Conservation (phyloP, 1,140 invertebrate species). For the Streblospio benedicti region DNA sequence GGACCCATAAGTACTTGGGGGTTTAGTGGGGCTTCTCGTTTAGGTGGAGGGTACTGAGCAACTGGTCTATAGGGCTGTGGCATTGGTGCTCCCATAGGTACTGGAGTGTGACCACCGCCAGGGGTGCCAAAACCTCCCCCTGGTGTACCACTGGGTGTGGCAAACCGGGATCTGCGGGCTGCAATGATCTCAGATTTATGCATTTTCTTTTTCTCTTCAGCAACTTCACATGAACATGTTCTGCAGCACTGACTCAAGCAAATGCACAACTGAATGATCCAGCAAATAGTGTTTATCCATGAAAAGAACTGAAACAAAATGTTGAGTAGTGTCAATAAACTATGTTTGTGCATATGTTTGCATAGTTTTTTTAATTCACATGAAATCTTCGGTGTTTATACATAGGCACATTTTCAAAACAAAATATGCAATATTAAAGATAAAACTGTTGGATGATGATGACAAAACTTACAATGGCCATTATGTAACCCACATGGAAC, state of each 20-base stretch:
- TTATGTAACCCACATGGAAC: slow-evolving; percentile 8
- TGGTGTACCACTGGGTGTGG: slow-evolving; percentile 17
- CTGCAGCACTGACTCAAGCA: slow-evolving; percentile 7
- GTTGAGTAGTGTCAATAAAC: no score
- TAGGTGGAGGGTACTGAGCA: background rate
- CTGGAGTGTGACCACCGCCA: background rate
- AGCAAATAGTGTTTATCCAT: slow-evolving; percentile 14
- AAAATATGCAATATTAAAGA: no score
- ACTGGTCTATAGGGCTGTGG: background rate
- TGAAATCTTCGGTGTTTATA: no score
- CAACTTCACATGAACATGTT: slow-evolving; percentile 17
- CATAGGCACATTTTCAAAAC: no score
- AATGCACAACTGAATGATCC: slow-evolving; percentile 12
- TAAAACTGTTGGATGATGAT: no score
- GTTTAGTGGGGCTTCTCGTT: no score
- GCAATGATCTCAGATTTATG: slow-evolving; percentile 11
- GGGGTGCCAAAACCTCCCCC: slow-evolving; percentile 6
- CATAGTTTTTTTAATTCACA: no score
- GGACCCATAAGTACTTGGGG: no score
- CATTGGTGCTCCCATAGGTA: background rate
- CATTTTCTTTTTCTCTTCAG: slow-evolving; percentile 15
- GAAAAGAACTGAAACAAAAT: slow-evolving; percentile 8
- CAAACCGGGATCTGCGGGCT: slow-evolving; percentile 12
- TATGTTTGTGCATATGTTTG: no score
- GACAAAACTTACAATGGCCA: slow-evolving; percentile 12